Base-by-base conservation (phyloP, 2,113 vertebrate genomes). In the Otis tarda region DNA sequence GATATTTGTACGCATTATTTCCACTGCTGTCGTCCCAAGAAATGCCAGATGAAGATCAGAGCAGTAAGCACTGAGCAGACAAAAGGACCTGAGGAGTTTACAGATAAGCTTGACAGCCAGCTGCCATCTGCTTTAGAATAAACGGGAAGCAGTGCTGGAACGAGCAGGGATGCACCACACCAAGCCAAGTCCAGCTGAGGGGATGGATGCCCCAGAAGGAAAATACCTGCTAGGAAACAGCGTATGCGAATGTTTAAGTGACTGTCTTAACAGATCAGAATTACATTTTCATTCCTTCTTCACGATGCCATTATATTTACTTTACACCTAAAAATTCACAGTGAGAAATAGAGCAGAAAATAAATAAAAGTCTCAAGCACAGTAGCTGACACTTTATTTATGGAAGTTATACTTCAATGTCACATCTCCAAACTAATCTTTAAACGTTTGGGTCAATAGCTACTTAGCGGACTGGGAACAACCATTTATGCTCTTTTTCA, bases 161-260 rank as follows among this genome's bases (percentile, higher is more conserved):
- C 0, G 7, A 69, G 35, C 45, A 88, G n/a, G 4, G 19, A 76
- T 3, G 27, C 5, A 77, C n/a, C 37, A 59, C 13, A 3, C 12
- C 7, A 35, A 17, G 19, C 45, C n/a, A 75, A 21, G 37, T 57
- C n/a, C 47, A 56, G 0, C 16, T 6, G 14, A 18, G 15, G 13
- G 33, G 31, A 57, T 5, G 14, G 41, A 87, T 4, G 12, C 16
- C 87, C 67, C 52, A 8, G 53, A 61, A 71, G 21, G 8, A 74
- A 35, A 85, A 71, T 3, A 59, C 3, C 6, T 12, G 30, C 41
- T 78, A 16, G 45, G 39, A 63, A 77, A 70, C 8, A 83, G n/a
- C 1, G 1, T 20, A 33, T 3, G 2, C 1, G 2, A 35, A 35
- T 15, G 25, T 9, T 7, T 21, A 47, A 39, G 10, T 27, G 21